Conservation (phyloP, 1,140 invertebrate genomes). For the Hycleus phaleratus region DNA sequence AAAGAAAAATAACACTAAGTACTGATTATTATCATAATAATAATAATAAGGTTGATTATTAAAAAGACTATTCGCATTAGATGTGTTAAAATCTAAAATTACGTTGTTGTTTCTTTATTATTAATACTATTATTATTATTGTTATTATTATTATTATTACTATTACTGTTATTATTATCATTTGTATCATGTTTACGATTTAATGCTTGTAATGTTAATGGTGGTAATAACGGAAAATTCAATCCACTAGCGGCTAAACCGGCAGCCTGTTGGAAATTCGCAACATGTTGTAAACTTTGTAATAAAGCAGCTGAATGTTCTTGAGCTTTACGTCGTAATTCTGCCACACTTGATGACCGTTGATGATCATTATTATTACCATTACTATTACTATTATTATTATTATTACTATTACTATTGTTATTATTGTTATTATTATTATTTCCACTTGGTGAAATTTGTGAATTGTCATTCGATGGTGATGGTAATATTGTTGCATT, state of each 20-base stretch:
- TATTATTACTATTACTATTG: slow-evolving; percentile 33
- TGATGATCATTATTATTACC: slow-evolving; percentile 40
- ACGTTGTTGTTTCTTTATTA: slow-evolving; percentile 9
- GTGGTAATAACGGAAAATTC: slow-evolving; percentile 46
- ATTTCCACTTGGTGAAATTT: slow-evolving; percentile 33
- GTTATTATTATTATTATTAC: slow-evolving; percentile 2
- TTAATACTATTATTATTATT: slow-evolving; percentile 1
- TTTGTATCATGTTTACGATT: slow-evolving; percentile 32
- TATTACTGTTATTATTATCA: slow-evolving; percentile 1
- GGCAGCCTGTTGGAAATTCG: slow-evolving; percentile 46
- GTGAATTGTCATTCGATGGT: slow-evolving; percentile 27
- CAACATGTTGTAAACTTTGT: slow-evolving; percentile 57
- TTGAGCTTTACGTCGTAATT: slow-evolving; percentile 79
- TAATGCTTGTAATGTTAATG: slow-evolving; percentile 43
- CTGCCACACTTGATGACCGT: slow-evolving; percentile 75
- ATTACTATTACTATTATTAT: background rate
- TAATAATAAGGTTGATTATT: too few species aligned
- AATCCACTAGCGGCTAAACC: slow-evolving; percentile 47
- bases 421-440: background rate
- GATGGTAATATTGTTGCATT: slow-evolving; percentile 21
- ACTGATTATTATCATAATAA: too few species aligned
- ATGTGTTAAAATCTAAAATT: background rate
- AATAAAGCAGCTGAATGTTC: slow-evolving; percentile 81
- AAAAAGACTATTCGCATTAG: too few species aligned
- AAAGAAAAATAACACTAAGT: too few species aligned